Percentiles rank a stretch among this genome's conserved stretches.
These are phyloP conservation scores for Cataglyphis livida DNA, from an alignment of 2,888 invertebrate species.

Conservation along the genomic window DNA sequence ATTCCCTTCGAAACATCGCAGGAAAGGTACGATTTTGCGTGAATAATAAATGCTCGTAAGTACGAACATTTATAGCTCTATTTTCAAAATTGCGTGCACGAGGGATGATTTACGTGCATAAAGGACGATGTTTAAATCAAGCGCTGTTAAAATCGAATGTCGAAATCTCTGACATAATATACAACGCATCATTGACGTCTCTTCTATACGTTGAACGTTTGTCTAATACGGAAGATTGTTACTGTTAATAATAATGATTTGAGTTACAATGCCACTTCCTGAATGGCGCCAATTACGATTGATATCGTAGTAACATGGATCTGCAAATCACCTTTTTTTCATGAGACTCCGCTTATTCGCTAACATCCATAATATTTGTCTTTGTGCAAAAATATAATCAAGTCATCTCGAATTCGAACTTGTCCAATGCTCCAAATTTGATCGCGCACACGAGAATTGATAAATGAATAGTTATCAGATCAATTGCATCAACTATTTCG, in stretches of 20 bases:
- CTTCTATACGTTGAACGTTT: conserved; percentile 38
- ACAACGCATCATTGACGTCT: background rate
- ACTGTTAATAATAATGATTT: conserved; percentile 34
- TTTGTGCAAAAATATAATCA: conserved; percentile 20
- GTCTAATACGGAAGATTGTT: conserved; percentile 38
- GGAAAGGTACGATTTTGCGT: background rate
- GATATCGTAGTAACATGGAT: background rate
- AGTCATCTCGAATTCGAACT: conserved; percentile 11
- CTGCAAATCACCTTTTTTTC: conserved; percentile 2
- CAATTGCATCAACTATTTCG: conserved; percentile 11
- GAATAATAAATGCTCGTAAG: background rate
- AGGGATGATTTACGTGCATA: background rate
- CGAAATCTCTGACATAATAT: background rate
- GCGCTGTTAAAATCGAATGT: background rate
- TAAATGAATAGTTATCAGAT: conserved; percentile 18
- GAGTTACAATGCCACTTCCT: conserved; percentile 3
- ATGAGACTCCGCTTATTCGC: conserved; percentile 24
- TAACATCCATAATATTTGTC: conserved; percentile 29
- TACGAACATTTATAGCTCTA: background rate
- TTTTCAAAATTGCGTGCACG: background rate
- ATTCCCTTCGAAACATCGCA: background rate
- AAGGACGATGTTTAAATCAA: background rate
- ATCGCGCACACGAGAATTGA: conserved; percentile 6
- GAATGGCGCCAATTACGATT: background rate
- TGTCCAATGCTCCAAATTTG: background rate